These are phyloP conservation scores for Pseudois nayaur DNA, from an alignment of 2,113 vertebrate species.

Conservation along the genomic window DNA sequence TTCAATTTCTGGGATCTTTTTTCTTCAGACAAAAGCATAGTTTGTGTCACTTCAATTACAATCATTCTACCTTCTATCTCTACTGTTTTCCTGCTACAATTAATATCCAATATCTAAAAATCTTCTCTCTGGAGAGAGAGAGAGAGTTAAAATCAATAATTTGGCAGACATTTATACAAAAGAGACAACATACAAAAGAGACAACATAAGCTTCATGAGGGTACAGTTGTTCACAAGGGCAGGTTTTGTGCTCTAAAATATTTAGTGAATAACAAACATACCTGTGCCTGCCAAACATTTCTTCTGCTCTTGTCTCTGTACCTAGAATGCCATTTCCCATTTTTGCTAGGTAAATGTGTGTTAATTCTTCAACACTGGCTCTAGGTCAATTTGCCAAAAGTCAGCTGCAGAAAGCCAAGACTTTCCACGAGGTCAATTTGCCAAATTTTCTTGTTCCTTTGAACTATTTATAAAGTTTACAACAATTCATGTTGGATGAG, in stretches of 20 bases:
- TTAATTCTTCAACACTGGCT: constrained; percentile 10
- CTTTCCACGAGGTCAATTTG: constrained; percentile 45
- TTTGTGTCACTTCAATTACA: background rate
- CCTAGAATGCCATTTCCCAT: background rate
- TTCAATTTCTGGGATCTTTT: background rate
- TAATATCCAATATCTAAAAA: background rate
- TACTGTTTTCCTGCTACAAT: background rate
- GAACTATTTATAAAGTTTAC: constrained; percentile 60
- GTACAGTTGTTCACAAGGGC: background rate
- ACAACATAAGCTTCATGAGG: background rate
- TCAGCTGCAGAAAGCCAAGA: constrained; percentile 17
- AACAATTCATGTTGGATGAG: constrained; percentile 36
- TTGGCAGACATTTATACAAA: background rate
- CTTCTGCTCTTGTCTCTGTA: background rate
- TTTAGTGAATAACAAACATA: background rate
- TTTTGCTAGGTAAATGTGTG: background rate
- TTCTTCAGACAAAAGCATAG: background rate
- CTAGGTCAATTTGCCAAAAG: constrained; percentile 34
- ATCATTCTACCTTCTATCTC: background rate
- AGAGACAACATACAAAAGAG: background rate
- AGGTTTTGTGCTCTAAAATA: background rate
- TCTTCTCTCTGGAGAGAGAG: background rate
- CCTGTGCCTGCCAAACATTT: background rate
- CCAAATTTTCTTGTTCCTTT: constrained; percentile 54
- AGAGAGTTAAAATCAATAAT: background rate